Evolutionary conservation across 2,888 invertebrate species (phyloP).

Genomic region (Mycalesis mineus): DNA sequence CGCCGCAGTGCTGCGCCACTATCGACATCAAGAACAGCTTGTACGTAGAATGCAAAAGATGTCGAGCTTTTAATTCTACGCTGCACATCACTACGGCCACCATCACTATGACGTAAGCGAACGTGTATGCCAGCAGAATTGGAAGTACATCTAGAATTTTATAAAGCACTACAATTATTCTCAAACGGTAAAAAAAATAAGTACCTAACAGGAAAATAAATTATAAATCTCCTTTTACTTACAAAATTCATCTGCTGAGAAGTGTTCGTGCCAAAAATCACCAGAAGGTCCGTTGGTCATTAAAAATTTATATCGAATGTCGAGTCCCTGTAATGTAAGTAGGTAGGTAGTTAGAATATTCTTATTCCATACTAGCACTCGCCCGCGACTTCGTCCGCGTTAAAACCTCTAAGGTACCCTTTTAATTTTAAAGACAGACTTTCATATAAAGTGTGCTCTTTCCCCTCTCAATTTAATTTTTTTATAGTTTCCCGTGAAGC

Average conservation of each 20-base stretch:
- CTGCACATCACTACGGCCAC: conserved; percentile 85
- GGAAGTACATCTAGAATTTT: conserved; percentile 88
- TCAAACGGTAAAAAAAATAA: no score
- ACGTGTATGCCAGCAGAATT: conserved; percentile 84
- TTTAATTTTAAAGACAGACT: no score
- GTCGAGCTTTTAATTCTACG: conserved; percentile 86
- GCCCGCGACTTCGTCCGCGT: no score
- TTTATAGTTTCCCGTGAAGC: no score
- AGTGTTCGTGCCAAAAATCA: conserved; percentile 92
- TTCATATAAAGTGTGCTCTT: no score
- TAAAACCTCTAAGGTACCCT: no score
- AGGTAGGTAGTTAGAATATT: background rate
- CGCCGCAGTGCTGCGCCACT: conserved; percentile 82
- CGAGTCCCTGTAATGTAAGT: conserved; percentile 80
- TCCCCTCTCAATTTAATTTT: no score
- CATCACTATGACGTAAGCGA: conserved; percentile 84
- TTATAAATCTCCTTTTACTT: conserved; percentile 55
- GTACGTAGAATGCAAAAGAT: conserved; percentile 92
- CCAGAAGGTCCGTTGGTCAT: conserved; percentile 92
- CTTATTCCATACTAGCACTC: background rate
- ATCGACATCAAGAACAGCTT: conserved; percentile 88
- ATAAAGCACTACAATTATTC: no score
- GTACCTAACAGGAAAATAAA: no score
- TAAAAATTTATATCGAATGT: conserved; percentile 86
- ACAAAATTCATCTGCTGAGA: conserved; percentile 97